phyloP scores from a whole-genome alignment of 2,797 vertebrate genomes.

The Propithecus perrieri region DNA sequence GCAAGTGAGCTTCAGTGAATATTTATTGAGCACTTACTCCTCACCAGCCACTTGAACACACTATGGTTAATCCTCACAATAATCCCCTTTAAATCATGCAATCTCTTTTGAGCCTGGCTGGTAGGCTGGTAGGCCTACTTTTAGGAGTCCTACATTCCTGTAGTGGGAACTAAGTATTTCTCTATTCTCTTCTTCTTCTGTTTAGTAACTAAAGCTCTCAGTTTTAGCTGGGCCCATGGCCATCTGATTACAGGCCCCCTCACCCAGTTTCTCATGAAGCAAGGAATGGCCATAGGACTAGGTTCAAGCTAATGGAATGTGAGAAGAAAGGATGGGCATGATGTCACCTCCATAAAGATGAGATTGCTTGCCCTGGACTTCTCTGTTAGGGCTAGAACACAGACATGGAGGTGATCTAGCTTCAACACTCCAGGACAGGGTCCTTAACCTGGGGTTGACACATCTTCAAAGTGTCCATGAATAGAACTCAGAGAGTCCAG shows the following conservation, averaged over 20 bases:
- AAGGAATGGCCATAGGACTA: not conserved
- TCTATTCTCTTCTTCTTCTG: not conserved
- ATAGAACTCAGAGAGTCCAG: not conserved
- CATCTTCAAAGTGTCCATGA: not conserved
- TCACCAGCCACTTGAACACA: slow-evolving; percentile 2
- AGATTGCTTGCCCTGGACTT: not conserved
- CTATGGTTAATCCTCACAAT: slow-evolving; percentile 29
- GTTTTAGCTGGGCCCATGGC: not conserved
- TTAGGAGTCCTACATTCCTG: slow-evolving; percentile 13
- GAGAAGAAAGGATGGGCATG: not conserved
- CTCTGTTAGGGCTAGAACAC: not conserved
- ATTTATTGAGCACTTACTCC: slow-evolving; percentile 21
- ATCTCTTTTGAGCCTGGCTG: slow-evolving; percentile 25
- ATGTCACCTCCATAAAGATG: not conserved
- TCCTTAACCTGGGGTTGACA: not conserved
- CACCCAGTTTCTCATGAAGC: not conserved
- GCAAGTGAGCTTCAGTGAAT: not conserved
- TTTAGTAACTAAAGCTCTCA: not conserved
- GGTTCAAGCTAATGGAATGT: not conserved
- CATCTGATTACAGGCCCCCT: not conserved
- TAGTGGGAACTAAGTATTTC: not conserved
- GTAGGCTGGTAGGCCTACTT: not conserved
- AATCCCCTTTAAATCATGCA: slow-evolving; percentile 51
- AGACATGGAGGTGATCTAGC: not conserved
- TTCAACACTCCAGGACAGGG: not conserved